Base-by-base conservation (phyloP, 2,113 vertebrate species). In the Rhinolophus ferrumequinum region DNA sequence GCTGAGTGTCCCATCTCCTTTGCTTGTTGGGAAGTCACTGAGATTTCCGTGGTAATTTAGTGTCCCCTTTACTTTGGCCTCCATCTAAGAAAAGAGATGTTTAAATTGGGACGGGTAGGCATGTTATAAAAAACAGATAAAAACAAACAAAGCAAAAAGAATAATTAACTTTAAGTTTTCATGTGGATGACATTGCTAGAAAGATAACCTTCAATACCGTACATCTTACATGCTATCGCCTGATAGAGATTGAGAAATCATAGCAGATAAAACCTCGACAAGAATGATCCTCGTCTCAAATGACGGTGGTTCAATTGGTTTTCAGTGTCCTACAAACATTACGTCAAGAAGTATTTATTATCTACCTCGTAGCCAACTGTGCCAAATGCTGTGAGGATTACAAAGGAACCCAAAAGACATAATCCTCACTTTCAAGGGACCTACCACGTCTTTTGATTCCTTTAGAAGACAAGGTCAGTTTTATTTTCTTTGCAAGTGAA, bases 11-110 rank as follows among this genome's bases (percentile, higher is more conserved):
- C 98, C 98, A 97, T 97, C 97, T 98, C 97, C 97, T 98, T 97
- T 97, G 97, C 96, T 98, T 88, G 93, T 97, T 97, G 97, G 98
- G 98, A 98, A 98, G 98, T 99, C 99, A 99, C 98, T 99, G 99
- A 98, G 99, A 98, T 99, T 99, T 99, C 98, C 99, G 99, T 98
- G 99, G 99, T 98, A 99, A 98, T 97, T 99, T 99, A 98, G 98
- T 98, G 98, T 99, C 99, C 96, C 99, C 99, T 99, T 99, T 99
- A 98, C 99, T 99, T 99, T 99, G 99, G 99, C 99, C 99, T 98
- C 99, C 98, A 99, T 99, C 99, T 99, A 98, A 67, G 98, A 97
- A 96, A 58, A 97, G 44, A 98, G 77, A 88, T 95, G 93, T 97
- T 95, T 72, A 96, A 44, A 79, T 96, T 13, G 67, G 33, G 86